Conservation (phyloP, 2,888 invertebrate species). For the Anaspis maculata region DNA sequence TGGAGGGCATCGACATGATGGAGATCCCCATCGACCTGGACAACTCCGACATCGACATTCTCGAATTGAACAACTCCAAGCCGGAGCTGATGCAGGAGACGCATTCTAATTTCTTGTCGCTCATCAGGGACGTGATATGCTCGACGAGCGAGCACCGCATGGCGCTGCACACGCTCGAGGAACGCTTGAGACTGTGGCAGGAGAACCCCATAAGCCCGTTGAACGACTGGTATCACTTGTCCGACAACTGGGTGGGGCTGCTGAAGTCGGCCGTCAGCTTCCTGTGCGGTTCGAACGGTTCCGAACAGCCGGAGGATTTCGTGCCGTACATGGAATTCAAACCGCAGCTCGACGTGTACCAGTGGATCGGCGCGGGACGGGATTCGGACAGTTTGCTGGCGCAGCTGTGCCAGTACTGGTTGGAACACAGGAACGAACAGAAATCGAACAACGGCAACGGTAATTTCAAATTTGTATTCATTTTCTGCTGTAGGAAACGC, state of each 20-base stretch:
- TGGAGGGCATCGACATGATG: slow-evolving; percentile 66
- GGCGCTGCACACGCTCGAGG: slow-evolving; percentile 65
- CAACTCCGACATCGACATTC: slow-evolving; percentile 46
- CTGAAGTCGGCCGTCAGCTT: slow-evolving; percentile 75
- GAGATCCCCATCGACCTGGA: slow-evolving; percentile 67
- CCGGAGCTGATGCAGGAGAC: slow-evolving; percentile 67
- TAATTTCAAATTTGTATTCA: too few species aligned
- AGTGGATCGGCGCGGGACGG: slow-evolving; percentile 91
- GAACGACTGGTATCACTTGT: slow-evolving; percentile 69
- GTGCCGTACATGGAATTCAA: slow-evolving; percentile 85
- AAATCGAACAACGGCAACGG: too few species aligned
- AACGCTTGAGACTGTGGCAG: slow-evolving; percentile 65
- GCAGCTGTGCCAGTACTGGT: slow-evolving; percentile 72
- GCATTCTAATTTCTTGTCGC: slow-evolving; percentile 77
- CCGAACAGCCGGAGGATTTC: slow-evolving; percentile 76
- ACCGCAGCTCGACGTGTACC: slow-evolving; percentile 60
- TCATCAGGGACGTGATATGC: slow-evolving; percentile 81
- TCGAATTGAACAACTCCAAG: slow-evolving; percentile 46
- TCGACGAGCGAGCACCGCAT: slow-evolving; percentile 79
- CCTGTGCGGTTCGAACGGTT: slow-evolving; percentile 72
- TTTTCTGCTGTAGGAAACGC: too few species aligned
- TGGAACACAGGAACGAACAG: slow-evolving; percentile 55
- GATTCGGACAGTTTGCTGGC: slow-evolving; percentile 75
- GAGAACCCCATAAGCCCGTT: slow-evolving; percentile 72
- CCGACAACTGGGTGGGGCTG: slow-evolving; percentile 66